phyloP scores from a whole-genome alignment of 2,888 invertebrate species.

The Oxystoma pomonae region DNA sequence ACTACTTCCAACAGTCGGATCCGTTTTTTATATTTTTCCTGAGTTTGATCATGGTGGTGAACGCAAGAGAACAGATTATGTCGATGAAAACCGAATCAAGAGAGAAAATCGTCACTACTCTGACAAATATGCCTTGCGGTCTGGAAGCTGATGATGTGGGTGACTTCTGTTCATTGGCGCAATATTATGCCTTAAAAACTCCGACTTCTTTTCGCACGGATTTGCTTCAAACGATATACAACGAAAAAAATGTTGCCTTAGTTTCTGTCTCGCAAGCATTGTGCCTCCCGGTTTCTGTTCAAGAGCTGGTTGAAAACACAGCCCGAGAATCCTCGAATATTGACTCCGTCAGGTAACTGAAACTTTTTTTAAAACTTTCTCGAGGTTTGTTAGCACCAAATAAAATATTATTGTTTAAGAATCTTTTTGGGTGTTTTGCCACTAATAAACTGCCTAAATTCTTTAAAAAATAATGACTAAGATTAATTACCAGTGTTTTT shows the following conservation, averaged over 20 bases:
- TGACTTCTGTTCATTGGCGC: slow-evolving; percentile 95
- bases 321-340: slow-evolving; percentile 59
- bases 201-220: slow-evolving; percentile 90
- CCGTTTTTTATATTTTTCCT: slow-evolving; percentile 95
- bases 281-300: slow-evolving; percentile 93
- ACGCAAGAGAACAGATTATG: slow-evolving; percentile 83
- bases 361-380: no score
- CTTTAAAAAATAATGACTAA: no score
- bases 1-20: slow-evolving; percentile 93
- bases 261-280: slow-evolving; percentile 71
- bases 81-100: slow-evolving; percentile 70
- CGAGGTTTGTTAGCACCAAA: no score
- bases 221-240: slow-evolving; percentile 60
- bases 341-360: slow-evolving; percentile 49
- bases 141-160: slow-evolving; percentile 91
- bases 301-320: slow-evolving; percentile 84
- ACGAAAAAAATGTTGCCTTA: slow-evolving; percentile 33
- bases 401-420: no score
- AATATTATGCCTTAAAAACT: slow-evolving; percentile 91
- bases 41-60: slow-evolving; percentile 90
- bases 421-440: no score
- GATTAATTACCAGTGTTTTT: no score
- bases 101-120: slow-evolving; percentile 62
- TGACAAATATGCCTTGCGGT: slow-evolving; percentile 76
- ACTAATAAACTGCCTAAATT: no score